A percentile compares a stretch with the other conserved stretches of the same genome.
phyloP scores from a whole-genome alignment of 2,888 invertebrate genomes.

The Synergus gifuensis region DNA sequence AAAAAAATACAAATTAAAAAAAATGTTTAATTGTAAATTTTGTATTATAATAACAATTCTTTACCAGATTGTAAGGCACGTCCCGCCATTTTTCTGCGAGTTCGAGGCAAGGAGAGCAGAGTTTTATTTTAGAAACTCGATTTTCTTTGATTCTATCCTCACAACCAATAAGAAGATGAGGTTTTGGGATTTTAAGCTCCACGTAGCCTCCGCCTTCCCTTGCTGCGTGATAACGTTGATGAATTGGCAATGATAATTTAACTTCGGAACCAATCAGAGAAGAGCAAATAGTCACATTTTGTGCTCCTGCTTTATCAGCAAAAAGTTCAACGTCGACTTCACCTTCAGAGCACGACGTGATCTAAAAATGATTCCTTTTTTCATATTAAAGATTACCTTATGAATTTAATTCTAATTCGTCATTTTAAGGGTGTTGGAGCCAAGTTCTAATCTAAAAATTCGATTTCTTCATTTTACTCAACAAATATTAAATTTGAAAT shows the following conservation, averaged over 20 bases:
- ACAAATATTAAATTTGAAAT: too few species aligned
- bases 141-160: slow-evolving; percentile 64
- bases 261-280: slow-evolving; percentile 50
- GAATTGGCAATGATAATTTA: slow-evolving; percentile 66
- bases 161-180: slow-evolving; percentile 70
- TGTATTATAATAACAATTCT: slow-evolving; percentile 25
- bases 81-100: slow-evolving; percentile 69
- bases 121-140: slow-evolving; percentile 65
- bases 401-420: slow-evolving; percentile 15
- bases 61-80: slow-evolving; percentile 67
- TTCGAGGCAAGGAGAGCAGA: slow-evolving; percentile 69
- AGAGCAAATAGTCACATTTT: slow-evolving; percentile 68
- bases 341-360: slow-evolving; percentile 66
- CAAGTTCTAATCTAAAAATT: too few species aligned
- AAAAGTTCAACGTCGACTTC: slow-evolving; percentile 73
- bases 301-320: slow-evolving; percentile 67
- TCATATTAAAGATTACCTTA: background rate
- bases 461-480: too few species aligned
- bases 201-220: slow-evolving; percentile 56
- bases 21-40: too few species aligned
- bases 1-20: too few species aligned
- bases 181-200: slow-evolving; percentile 61
- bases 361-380: slow-evolving; percentile 59
- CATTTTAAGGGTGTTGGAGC: background rate
- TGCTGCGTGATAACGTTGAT: slow-evolving; percentile 72